Percentiles rank a stretch among this genome's conserved stretches.
Conservation (phyloP, 2,888 invertebrate genomes). For the Troilus luridus region DNA sequence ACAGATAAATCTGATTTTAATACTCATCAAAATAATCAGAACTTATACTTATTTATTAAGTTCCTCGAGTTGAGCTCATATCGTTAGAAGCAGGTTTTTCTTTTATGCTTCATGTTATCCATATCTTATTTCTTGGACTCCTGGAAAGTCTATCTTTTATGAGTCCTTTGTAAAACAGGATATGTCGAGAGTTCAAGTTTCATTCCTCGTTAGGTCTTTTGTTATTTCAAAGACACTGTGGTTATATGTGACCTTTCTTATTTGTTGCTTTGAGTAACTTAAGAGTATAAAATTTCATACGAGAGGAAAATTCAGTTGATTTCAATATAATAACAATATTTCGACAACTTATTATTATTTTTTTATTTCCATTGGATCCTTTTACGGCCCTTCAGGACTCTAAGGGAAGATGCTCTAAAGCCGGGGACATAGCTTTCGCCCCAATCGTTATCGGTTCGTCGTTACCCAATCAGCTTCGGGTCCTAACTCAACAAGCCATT, state of each 20-base stretch:
- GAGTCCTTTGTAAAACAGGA: neutral
- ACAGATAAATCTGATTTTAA: too few species aligned
- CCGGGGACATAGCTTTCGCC: neutral
- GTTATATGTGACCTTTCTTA: neutral
- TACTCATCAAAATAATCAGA: too few species aligned
- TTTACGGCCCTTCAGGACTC: neutral
- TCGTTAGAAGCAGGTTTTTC: neutral
- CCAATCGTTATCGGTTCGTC: neutral
- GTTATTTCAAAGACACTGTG: neutral
- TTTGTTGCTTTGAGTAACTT: neutral
- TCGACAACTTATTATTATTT: neutral
- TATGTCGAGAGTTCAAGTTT: neutral
- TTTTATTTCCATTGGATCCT: neutral
- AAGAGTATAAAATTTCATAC: neutral
- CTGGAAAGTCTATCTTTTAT: neutral
- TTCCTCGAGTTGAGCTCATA: neutral
- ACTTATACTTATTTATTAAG: neutral
- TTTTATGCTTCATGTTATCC: neutral
- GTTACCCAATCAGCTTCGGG: neutral
- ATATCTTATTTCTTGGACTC: neutral
- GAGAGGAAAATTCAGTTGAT: neutral
- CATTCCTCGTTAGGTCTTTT: neutral
- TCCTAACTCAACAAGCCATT: slow-evolving; percentile 19
- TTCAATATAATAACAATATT: neutral
- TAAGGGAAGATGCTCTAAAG: neutral